Evolutionary conservation across 2,113 vertebrate species (phyloP), one percentile per base, ranked within the genome.

Genomic region (Nannospalax galili): DNA sequence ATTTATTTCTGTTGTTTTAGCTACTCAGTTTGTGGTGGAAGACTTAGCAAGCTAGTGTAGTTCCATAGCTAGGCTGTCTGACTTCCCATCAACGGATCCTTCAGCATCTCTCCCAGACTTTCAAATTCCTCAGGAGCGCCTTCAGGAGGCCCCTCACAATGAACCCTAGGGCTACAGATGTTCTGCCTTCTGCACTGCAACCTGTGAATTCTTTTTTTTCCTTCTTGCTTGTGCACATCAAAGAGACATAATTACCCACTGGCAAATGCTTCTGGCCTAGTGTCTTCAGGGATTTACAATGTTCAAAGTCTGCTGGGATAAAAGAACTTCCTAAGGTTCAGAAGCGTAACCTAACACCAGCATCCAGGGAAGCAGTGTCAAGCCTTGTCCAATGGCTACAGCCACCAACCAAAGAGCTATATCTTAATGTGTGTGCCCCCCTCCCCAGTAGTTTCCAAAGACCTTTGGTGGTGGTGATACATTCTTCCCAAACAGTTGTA

Each of bases 241-340:
- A 95, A n/a, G 37, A 91, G 60, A 26, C 37, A 81, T 80, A 80
- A 73, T 69, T 91, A 91, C 86, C 84, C 74, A 92, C 0, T 67
- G 73, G 65, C 75, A 86, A 94, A 79, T 72, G 52, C 52, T 96
- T 86, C 91, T 80, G 70, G 40, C 35, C 94, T 74, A 67, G 64
- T 56, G 37, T 89, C 90, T 96, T 91, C 20, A 42, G 75, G 65
- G 93, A 95, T 56, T 30, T 80, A 60, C 19, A 40, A 69, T 42
- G n/a, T 84, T 91, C 93, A 91, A 93, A 92, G 60, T 40, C 92
- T 96, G 72, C 60, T 65, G 52, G 81, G 77, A 92, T 78, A 56
- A 37, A 82, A 85, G 90, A 90, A 65, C 26, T 82, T 97, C 84
- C 26, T 58, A 45, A 75, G 62, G 37, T 88, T 96, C 64, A 92